Evolutionary conservation across 2,888 invertebrate genomes (phyloP).

Genomic region (Drosophila conformis): DNA sequence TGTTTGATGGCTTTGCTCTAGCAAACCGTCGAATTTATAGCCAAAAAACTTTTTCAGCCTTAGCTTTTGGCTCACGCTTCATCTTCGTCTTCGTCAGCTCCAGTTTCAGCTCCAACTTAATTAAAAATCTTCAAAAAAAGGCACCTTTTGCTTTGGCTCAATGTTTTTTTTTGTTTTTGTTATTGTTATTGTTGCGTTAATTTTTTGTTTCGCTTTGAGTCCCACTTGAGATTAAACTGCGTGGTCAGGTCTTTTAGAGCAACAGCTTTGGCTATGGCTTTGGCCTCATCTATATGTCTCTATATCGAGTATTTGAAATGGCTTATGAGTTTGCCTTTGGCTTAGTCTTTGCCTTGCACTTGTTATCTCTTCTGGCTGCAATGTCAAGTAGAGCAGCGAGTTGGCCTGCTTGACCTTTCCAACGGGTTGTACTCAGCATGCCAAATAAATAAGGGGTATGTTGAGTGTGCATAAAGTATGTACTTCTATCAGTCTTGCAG

Average conservation of each 20-base stretch:
- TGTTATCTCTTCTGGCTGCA: conserved; percentile 40
- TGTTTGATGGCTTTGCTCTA: conserved; percentile 65
- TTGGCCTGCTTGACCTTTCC: conserved; percentile 47
- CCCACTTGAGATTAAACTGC: conserved; percentile 34
- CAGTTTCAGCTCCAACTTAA: conserved; percentile 39
- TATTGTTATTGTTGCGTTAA: conserved; percentile 23
- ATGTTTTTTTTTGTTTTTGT: background rate
- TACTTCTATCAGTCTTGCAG: background rate
- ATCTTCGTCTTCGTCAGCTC: conserved; percentile 17
- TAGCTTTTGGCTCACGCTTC: conserved; percentile 1
- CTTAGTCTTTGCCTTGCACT: conserved; percentile 37
- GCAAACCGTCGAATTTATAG: conserved; percentile 64
- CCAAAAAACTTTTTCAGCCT: conserved; percentile 43
- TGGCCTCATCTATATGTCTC: conserved; percentile 2
- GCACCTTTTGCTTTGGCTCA: conserved; percentile 4
- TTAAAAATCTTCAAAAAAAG: conserved; percentile 51
- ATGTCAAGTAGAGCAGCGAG: conserved; percentile 67
- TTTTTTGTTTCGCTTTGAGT: conserved; percentile 14
- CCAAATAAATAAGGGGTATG: background rate
- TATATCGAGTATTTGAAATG: conserved; percentile 9
- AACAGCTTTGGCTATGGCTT: conserved; percentile 11
- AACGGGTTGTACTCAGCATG: conserved; percentile 4
- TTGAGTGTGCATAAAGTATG: background rate
- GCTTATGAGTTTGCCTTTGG: conserved; percentile 44
- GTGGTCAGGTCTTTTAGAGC: conserved; percentile 16